Conservation (phyloP, 1,140 invertebrate species). For the Asobara japonica region DNA sequence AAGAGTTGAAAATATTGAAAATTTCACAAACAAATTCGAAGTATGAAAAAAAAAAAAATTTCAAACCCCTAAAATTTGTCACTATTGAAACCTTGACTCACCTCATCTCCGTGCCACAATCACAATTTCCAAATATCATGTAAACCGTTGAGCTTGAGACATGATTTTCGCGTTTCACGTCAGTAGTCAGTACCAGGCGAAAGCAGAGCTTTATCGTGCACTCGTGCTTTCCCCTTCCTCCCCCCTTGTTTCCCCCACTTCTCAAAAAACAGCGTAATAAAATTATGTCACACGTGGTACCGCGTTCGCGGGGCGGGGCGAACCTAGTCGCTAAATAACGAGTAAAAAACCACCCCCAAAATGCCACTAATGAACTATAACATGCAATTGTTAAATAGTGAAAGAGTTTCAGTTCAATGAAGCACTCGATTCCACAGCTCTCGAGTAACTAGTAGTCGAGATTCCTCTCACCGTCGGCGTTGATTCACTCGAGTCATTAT, state of each 20-base stretch:
- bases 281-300: slow-evolving; percentile 14
- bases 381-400: neutral
- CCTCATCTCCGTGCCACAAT: neutral
- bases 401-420: neutral
- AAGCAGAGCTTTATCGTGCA: slow-evolving; percentile 9
- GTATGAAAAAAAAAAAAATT: slow-evolving; percentile 4
- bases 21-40: neutral
- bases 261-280: neutral
- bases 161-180: slow-evolving; percentile 19
- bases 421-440: neutral
- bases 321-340: neutral
- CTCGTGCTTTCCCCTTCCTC: neutral
- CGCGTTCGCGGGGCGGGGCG: neutral
- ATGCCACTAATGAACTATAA: neutral
- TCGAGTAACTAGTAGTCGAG: neutral
- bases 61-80: no score
- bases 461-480: neutral
- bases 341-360: neutral
- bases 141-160: slow-evolving; percentile 17
- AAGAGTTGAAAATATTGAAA: no score
- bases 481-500: slow-evolving; percentile 34
- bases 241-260: neutral
- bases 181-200: neutral
- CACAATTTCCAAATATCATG: slow-evolving; percentile 24
- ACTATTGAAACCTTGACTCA: no score